phyloP scores from a whole-genome alignment of 1,140 invertebrate genomes.

The Tribolium madens region DNA sequence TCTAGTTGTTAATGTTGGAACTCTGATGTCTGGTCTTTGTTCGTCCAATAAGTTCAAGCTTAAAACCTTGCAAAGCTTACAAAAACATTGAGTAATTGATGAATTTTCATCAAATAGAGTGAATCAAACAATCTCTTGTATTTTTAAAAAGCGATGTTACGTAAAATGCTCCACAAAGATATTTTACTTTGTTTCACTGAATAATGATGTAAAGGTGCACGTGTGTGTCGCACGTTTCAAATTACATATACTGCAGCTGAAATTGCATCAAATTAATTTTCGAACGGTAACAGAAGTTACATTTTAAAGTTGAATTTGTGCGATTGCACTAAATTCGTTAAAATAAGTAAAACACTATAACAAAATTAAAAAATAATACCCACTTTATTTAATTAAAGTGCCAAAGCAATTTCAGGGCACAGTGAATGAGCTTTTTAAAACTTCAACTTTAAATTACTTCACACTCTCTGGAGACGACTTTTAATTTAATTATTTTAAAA shows the following conservation, averaged over 20 bases:
- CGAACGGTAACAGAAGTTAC: conserved; percentile 4
- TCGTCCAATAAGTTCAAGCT: conserved; percentile 30
- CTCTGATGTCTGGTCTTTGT: conserved; percentile 38
- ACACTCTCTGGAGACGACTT: conserved; percentile 19
- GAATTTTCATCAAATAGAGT: not conserved
- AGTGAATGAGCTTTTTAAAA: conserved; percentile 38
- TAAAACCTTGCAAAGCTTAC: conserved; percentile 2
- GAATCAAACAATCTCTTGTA: no score
- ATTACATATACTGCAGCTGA: not conserved
- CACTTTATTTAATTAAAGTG: conserved; percentile 39
- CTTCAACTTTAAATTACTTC: conserved; percentile 36
- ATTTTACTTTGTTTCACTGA: no score
- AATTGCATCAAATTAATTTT: not conserved
- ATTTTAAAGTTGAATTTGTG: conserved; percentile 23
- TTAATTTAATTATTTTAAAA: conserved; percentile 35
- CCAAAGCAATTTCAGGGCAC: conserved; percentile 31
- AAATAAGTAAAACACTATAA: conserved; percentile 20
- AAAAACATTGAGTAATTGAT: not conserved
- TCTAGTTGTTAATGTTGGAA: conserved; percentile 60
- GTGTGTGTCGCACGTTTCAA: not conserved
- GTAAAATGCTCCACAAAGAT: not conserved
- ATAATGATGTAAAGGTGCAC: not conserved
- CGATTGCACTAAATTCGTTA: not conserved
- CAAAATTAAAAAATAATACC: conserved; percentile 26
- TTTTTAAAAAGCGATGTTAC: not conserved